These are phyloP conservation scores for Dendrolimus kikuchii DNA, from an alignment of 1,140 invertebrate species.

Conservation along the genomic window DNA sequence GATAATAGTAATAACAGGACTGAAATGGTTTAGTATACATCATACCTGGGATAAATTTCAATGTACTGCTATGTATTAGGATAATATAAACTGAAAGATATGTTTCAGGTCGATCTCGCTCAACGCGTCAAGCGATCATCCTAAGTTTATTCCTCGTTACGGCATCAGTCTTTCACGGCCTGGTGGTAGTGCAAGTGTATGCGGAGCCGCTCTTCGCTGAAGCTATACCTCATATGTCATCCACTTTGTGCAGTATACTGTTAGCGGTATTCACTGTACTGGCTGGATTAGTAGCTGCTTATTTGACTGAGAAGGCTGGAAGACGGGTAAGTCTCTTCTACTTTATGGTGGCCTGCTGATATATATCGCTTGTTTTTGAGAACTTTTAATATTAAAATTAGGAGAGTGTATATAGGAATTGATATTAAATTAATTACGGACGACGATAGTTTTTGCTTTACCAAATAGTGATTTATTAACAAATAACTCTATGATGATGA, in stretches of 20 bases:
- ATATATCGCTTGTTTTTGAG: neutral
- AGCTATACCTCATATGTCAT: constrained; percentile 36
- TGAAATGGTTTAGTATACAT: no score
- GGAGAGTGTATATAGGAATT: neutral
- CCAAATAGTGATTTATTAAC: no score
- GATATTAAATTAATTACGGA: no score
- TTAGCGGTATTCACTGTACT: constrained; percentile 27
- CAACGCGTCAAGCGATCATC: constrained; percentile 21
- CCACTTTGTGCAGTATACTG: constrained; percentile 36
- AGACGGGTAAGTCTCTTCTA: constrained; percentile 27
- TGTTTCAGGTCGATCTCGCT: constrained; percentile 32
- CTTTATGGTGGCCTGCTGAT: constrained; percentile 1
- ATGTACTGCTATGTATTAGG: no score
- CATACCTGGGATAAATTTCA: no score
- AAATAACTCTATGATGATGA: no score
- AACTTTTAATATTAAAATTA: constrained; percentile 2
- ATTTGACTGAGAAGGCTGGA: constrained; percentile 27
- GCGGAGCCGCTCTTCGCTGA: constrained; percentile 33
- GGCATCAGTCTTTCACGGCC: constrained; percentile 31
- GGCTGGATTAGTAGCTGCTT: constrained; percentile 24
- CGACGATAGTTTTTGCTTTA: no score
- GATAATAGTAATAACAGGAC: no score
- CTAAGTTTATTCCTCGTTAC: constrained; percentile 20
- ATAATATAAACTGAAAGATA: no score
- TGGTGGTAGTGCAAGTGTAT: constrained; percentile 37